A percentile compares a stretch with the other conserved stretches of the same genome.
phyloP scores from a whole-genome alignment of 2,113 vertebrate genomes.

The Lophochroa leadbeateri region DNA sequence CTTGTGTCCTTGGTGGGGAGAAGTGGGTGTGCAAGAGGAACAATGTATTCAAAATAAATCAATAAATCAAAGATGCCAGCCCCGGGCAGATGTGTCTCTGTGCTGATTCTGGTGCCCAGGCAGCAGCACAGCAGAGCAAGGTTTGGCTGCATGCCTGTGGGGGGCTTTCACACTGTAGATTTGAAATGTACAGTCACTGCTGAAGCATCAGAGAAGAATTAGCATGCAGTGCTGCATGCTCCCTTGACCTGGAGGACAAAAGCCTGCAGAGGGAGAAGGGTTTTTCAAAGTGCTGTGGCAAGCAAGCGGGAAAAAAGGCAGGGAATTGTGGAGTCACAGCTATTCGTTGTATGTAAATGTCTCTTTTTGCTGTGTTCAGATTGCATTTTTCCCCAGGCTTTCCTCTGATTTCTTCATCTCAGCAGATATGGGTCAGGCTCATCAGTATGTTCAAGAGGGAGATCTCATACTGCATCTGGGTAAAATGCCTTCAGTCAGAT shows the following conservation, averaged over 20 bases:
- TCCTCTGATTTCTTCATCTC: background rate
- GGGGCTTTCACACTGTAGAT: background rate
- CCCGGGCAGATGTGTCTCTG: background rate
- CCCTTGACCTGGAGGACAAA: background rate
- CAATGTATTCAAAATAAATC: background rate
- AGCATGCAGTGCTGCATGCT: background rate
- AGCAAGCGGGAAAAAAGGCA: background rate
- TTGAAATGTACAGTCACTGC: background rate
- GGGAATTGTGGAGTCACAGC: background rate
- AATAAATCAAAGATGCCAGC: constrained; percentile 22
- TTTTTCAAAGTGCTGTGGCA: background rate
- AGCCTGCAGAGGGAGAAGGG: background rate
- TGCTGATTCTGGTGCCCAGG: background rate
- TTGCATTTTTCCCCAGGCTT: background rate
- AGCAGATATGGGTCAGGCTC: background rate
- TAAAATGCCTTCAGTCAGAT: background rate
- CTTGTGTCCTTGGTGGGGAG: background rate
- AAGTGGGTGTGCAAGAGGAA: background rate
- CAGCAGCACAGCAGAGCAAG: background rate
- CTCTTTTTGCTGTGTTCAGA: background rate
- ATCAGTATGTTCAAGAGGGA: background rate
- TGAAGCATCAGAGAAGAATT: background rate
- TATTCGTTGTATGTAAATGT: background rate
- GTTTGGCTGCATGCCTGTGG: background rate
- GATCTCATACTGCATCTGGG: background rate